Evolutionary conservation across 2,113 vertebrate species (phyloP), one percentile per base, ranked within the genome.

Genomic region (Leucosticte australis): DNA sequence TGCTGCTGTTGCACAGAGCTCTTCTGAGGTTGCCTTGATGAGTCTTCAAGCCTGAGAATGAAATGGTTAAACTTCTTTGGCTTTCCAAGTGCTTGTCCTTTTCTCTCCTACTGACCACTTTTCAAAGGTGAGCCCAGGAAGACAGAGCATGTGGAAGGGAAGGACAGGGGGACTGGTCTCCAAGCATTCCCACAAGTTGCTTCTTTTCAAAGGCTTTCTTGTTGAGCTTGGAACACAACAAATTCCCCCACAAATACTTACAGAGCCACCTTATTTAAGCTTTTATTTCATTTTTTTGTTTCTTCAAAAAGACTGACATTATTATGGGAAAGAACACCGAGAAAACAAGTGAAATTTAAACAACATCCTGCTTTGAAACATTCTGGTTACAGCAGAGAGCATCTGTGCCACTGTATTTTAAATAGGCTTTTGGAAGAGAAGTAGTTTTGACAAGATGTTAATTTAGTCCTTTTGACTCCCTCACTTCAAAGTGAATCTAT

Each of bases 401-500:
- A 83, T 59, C 75, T 86, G 64, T 55, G 56, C 42, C 83, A 27
- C 26, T 65, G 49, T 91, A 97, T 96, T 97, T 78, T 65, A 78
- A 79, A 90, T 1, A 84, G 47, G 55, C 31, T 83, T 93, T 92
- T 73, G 64, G 65, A 94, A 89, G 69, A 84, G 57, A 89, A 90
- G 33, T 65, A 87, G 26, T 50, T 85, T 70, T 85, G 68, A 76
- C n/a, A 87, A 90, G 39, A 57, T 74, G 83, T 89, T 80, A 92
- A 60, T 94, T 88, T 82, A 94, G 84, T 68, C 84, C 30, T 47
- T 95, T 89, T 75, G 68, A 83, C 31, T 89, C 90, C 17, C 60
- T 59, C 59, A 53, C 64, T 55, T 90, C 63, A 83, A 90, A 84
- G 71, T 31, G 92, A 75, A 78, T 77, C 47, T 94, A 68, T 59